phyloP scores from a whole-genome alignment of 2,797 vertebrate genomes.

The Mus minutoides region DNA sequence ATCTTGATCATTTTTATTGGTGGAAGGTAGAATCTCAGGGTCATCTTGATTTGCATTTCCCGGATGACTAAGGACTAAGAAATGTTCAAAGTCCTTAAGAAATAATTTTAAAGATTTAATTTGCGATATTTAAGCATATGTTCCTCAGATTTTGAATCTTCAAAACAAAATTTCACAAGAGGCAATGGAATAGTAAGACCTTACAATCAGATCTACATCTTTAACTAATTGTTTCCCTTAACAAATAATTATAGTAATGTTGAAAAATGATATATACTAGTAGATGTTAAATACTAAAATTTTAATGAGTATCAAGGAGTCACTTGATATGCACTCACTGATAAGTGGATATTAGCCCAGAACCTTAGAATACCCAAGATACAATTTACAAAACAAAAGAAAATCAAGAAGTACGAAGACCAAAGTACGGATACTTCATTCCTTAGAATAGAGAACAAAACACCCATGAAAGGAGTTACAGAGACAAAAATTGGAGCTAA shows the following conservation, averaged over 20 bases:
- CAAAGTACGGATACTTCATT: no score
- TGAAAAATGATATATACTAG: not conserved
- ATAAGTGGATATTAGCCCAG: no score
- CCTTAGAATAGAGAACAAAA: no score
- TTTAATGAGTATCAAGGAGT: no score
- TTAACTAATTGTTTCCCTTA: not conserved
- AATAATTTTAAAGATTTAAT: not conserved
- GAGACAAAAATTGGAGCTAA: no score
- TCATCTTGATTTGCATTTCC: not conserved
- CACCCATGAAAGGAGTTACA: no score
- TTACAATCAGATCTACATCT: not conserved
- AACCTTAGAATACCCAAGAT: no score
- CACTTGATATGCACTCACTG: no score
- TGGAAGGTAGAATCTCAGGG: not conserved
- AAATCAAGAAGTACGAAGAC: no score
- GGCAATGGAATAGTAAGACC: not conserved
- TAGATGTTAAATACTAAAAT: not conserved
- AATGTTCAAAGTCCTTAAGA: not conserved
- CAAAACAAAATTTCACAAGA: not conserved
- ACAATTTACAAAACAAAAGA: no score
- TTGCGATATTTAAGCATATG: slow-evolving; percentile 37
- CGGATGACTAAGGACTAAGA: not conserved
- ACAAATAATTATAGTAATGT: slow-evolving; percentile 13
- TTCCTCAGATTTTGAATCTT: slow-evolving; percentile 59
- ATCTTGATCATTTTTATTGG: not conserved